phyloP scores from a whole-genome alignment of 2,113 vertebrate species.

The Isichthys henryi region DNA sequence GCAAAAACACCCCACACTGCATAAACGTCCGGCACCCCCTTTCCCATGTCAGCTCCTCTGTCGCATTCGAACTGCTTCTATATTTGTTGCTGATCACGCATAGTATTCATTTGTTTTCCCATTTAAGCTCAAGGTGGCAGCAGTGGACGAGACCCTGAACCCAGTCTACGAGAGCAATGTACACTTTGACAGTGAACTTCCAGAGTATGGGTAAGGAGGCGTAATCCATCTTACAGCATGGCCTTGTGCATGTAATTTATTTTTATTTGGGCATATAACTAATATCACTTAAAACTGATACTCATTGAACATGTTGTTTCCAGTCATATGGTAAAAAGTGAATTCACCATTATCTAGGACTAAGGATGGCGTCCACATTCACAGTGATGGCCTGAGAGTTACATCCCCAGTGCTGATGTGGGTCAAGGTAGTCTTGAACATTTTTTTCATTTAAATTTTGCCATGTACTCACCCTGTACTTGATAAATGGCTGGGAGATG shows the following conservation, averaged over 20 bases:
- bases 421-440: constrained; percentile 71
- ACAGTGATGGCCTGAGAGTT: constrained; percentile 73
- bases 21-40: background rate
- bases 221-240: background rate
- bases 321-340: background rate
- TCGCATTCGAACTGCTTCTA: background rate
- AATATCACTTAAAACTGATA: background rate
- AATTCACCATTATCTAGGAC: constrained; percentile 61
- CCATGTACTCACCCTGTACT: background rate
- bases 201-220: constrained; percentile 71
- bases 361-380: constrained; percentile 75
- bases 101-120: background rate
- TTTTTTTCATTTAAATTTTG: background rate
- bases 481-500: background rate
- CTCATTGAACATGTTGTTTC: background rate
- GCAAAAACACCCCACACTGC: background rate
- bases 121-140: constrained; percentile 80
- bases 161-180: constrained; percentile 74
- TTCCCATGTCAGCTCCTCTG: background rate
- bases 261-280: background rate
- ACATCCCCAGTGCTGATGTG: constrained; percentile 94
- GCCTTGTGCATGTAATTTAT: background rate
- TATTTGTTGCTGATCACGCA: background rate
- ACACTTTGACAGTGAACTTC: constrained; percentile 83
- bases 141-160: constrained; percentile 63